A percentile compares a stretch with the other conserved stretches of the same genome.
These are phyloP conservation scores for Agonum fuliginosum DNA, from an alignment of 2,888 invertebrate genomes.

Conservation along the genomic window DNA sequence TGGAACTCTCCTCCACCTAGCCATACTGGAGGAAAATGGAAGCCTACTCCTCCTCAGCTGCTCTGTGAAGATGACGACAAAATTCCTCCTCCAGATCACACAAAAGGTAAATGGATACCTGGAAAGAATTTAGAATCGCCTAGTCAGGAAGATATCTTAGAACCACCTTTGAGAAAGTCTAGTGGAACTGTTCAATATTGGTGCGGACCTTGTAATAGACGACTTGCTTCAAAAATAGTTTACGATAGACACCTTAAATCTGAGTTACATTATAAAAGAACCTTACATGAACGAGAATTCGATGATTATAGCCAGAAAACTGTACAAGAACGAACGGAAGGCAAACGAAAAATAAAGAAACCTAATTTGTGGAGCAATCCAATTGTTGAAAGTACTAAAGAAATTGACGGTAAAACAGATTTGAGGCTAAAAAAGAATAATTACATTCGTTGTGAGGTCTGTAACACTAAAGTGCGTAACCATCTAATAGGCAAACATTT, in stretches of 20 bases:
- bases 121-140: conserved; percentile 71
- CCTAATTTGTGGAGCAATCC: conserved; percentile 60
- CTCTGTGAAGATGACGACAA: conserved; percentile 73
- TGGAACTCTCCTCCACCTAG: conserved; percentile 77
- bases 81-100: conserved; percentile 81
- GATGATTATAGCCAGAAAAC: conserved; percentile 71
- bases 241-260: conserved; percentile 87
- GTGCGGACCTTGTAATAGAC: conserved; percentile 88
- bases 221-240: conserved; percentile 82
- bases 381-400: conserved; percentile 66
- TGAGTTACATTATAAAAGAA: conserved; percentile 81
- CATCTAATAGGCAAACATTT: conserved; percentile 88
- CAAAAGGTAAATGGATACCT: conserved; percentile 89
- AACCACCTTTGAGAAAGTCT: conserved; percentile 70
- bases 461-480: conserved; percentile 80
- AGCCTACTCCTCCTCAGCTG: conserved; percentile 72
- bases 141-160: conserved; percentile 63
- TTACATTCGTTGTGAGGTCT: conserved; percentile 80
- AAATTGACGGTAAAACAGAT: conserved; percentile 62
- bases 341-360: conserved; percentile 65
- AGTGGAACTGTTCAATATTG: conserved; percentile 79
- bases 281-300: conserved; percentile 80
- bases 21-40: conserved; percentile 81
- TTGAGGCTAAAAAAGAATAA: conserved; percentile 25
- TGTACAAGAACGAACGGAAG: conserved; percentile 61